These are phyloP conservation scores for Limanda limanda DNA, from an alignment of 2,113 vertebrate species.

Conservation along the genomic window DNA sequence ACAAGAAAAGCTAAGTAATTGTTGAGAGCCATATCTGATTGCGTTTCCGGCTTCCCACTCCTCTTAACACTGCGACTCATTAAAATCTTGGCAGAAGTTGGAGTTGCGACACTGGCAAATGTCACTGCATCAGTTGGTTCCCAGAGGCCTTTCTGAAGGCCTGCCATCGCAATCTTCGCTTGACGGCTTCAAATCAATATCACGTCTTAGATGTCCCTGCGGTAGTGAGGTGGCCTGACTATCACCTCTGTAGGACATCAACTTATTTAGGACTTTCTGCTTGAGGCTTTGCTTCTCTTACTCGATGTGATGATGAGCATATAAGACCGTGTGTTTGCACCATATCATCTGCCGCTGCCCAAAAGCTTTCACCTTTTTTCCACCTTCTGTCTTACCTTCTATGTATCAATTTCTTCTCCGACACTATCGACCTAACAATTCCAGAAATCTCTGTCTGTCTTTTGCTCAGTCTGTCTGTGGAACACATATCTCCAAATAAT, in stretches of 20 bases:
- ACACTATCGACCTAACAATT: too few relatives aligned
- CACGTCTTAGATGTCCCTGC: slow-evolving; percentile 14
- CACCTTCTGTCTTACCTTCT: background rate
- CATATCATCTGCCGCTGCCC: too few relatives aligned
- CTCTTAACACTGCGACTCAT: slow-evolving; percentile 32
- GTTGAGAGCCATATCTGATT: slow-evolving; percentile 8
- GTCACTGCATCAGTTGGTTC: slow-evolving; percentile 38
- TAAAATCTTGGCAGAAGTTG: slow-evolving; percentile 51
- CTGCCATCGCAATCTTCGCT: slow-evolving; percentile 43
- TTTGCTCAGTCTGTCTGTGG: too few relatives aligned
- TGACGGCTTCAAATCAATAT: slow-evolving; percentile 51
- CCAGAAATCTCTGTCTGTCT: too few relatives aligned
- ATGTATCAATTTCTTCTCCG: background rate
- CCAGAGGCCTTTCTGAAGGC: slow-evolving; percentile 40
- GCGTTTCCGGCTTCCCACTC: slow-evolving; percentile 24
- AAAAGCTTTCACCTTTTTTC: too few relatives aligned
- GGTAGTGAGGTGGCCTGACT: background rate
- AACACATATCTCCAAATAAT: too few relatives aligned
- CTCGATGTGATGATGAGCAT: background rate
- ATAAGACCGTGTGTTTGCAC: background rate
- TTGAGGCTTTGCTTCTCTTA: background rate
- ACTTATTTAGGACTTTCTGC: background rate
- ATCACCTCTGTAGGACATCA: slow-evolving; percentile 37
- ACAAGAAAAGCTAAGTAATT: background rate
- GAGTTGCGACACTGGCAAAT: slow-evolving; percentile 42